Percentiles rank a stretch among this genome's conserved stretches.
Conservation (phyloP, 1,140 invertebrate genomes). For the Zaprionus davidi region DNA sequence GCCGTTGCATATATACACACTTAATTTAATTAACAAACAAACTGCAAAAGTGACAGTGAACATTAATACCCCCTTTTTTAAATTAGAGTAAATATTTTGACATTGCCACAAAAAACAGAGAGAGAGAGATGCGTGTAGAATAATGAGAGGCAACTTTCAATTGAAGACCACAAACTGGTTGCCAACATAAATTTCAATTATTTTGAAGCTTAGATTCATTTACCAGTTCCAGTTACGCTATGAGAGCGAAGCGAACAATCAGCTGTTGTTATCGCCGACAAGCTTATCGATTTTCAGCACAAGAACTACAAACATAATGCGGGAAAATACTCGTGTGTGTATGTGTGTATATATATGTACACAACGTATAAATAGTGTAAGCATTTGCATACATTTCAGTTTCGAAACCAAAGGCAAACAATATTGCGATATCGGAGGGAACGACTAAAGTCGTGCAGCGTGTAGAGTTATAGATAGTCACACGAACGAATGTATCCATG, state of each 20-base stretch:
- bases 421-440: constrained; percentile 42
- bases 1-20: constrained; percentile 40
- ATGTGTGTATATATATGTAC: constrained; percentile 1
- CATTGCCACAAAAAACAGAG: constrained; percentile 23
- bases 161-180: constrained; percentile 17
- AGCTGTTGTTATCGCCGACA: constrained; percentile 53
- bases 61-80: constrained; percentile 9
- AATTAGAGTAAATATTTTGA: constrained; percentile 70
- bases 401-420: constrained; percentile 63
- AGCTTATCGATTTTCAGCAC: constrained; percentile 68
- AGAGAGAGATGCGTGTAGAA: constrained; percentile 29
- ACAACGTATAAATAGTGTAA: constrained; percentile 10
- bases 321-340: background rate
- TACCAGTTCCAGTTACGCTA: background rate
- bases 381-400: constrained; percentile 74
- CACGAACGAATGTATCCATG: constrained; percentile 54
- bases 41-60: constrained; percentile 18
- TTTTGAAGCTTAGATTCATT: constrained; percentile 30
- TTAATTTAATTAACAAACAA: constrained; percentile 68
- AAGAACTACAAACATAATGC: constrained; percentile 18
- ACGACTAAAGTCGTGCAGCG: constrained; percentile 41
- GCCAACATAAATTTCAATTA: constrained; percentile 67
- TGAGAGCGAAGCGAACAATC: constrained; percentile 29
- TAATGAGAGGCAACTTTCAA: constrained; percentile 39
- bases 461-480: constrained; percentile 41